Conservation (phyloP, 2,888 invertebrate genomes). For the Craniophora ligustri region DNA sequence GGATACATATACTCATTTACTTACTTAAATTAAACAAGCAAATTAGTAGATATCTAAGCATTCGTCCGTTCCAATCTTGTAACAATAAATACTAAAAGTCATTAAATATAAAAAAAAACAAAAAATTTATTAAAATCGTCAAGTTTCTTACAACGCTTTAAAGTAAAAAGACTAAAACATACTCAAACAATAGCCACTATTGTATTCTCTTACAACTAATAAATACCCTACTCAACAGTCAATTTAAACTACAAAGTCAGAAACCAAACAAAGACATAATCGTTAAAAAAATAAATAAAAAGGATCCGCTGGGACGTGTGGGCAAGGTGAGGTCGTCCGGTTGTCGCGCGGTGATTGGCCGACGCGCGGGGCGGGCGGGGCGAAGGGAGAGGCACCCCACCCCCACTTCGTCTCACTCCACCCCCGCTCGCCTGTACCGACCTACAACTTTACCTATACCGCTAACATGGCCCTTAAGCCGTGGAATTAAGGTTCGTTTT, state of each 20-base stretch:
- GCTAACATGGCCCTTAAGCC: conserved; percentile 65
- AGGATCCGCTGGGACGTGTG: conserved; percentile 81
- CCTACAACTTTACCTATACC: conserved; percentile 75
- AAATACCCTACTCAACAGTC: conserved; percentile 43
- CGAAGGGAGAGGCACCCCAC: conserved; percentile 76
- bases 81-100: too few relatives aligned
- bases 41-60: too few relatives aligned
- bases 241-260: conserved; percentile 51
- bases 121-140: conserved; percentile 4
- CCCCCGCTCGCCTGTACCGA: conserved; percentile 72
- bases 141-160: conserved; percentile 1
- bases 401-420: conserved; percentile 78
- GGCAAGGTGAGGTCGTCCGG: conserved; percentile 84
- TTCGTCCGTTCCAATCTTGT: too few relatives aligned
- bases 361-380: conserved; percentile 77
- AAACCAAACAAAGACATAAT: conserved; percentile 67
- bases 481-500: conserved; percentile 63
- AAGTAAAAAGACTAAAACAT: conserved; percentile 15
- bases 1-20: too few relatives aligned
- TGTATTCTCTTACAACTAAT: conserved; percentile 42
- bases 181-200: conserved; percentile 45
- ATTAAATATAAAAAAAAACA: conserved; percentile 1
- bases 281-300: conserved; percentile 69
- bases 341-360: conserved; percentile 78
- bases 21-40: too few relatives aligned